phyloP scores from a whole-genome alignment of 2,888 invertebrate genomes.

The Dryomyza anilis region DNA sequence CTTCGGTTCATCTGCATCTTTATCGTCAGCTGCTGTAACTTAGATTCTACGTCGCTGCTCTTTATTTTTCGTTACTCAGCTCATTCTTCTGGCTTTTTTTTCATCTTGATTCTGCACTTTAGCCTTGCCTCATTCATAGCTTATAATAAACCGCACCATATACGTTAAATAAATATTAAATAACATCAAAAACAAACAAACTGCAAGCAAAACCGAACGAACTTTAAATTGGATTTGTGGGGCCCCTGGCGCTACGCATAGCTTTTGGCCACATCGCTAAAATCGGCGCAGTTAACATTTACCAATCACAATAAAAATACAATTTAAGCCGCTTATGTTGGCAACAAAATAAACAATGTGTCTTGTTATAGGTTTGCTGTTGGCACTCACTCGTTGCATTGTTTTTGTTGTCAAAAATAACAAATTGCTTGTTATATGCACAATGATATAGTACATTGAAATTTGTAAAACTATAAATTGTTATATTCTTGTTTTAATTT shows the following conservation, averaged over 20 bases:
- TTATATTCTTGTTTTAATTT: too few species aligned
- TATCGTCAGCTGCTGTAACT: too few species aligned
- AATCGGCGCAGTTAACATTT: conserved; percentile 8
- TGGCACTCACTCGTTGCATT: too few species aligned
- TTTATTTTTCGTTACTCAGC: background rate
- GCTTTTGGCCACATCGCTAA: background rate
- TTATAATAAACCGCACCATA: conserved; percentile 10
- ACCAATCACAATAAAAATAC: conserved; percentile 33
- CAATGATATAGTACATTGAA: conserved; percentile 7
- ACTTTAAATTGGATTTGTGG: conserved; percentile 42
- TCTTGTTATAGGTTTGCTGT: too few species aligned
- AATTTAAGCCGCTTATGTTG: conserved; percentile 33
- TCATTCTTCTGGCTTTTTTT: background rate
- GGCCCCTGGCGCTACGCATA: conserved; percentile 39
- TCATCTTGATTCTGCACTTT: conserved; percentile 9
- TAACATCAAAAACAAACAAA: background rate
- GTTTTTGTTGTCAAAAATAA: too few species aligned
- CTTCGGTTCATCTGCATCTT: background rate
- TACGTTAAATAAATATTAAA: background rate
- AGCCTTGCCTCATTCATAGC: conserved; percentile 8
- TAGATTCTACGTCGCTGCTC: background rate
- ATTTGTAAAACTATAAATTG: too few species aligned
- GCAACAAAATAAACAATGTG: too few species aligned
- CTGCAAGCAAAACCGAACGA: background rate
- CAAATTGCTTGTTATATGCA: too few species aligned